Conservation (phyloP, 1,140 invertebrate genomes). For the Formica exsecta region DNA sequence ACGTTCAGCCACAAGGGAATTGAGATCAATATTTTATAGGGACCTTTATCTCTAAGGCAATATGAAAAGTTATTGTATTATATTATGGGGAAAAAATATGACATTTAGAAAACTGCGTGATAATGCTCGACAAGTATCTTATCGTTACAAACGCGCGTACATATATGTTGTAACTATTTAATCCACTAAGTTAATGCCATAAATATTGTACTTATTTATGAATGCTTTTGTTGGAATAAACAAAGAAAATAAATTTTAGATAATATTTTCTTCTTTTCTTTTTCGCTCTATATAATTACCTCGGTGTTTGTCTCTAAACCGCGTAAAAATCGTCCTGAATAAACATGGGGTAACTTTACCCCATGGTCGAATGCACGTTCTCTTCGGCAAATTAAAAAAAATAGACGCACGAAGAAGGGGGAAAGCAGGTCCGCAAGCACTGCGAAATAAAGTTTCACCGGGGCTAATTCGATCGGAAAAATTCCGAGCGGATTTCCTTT, state of each 20-base stretch:
- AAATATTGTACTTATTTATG: not conserved
- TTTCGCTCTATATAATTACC: not conserved
- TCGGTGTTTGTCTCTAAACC: conserved; percentile 39
- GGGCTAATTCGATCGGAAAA: conserved; percentile 76
- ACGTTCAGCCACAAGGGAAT: conserved; percentile 2
- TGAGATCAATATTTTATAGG: not conserved
- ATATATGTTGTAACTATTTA: not conserved
- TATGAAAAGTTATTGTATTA: conserved; percentile 3
- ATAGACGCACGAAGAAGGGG: conserved; percentile 46
- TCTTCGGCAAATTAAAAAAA: conserved; percentile 61
- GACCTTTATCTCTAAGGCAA: too few relatives aligned
- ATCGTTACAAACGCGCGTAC: not conserved
- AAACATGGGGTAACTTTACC: conserved; percentile 44
- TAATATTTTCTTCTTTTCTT: not conserved
- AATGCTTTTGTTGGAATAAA: not conserved
- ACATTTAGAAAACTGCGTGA: not conserved
- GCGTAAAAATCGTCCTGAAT: conserved; percentile 53
- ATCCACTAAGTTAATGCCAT: conserved; percentile 3
- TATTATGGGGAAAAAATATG: not conserved
- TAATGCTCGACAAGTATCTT: not conserved
- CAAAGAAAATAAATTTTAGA: not conserved
- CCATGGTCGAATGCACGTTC: conserved; percentile 9
- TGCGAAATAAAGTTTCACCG: conserved; percentile 69
- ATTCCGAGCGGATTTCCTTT: conserved; percentile 60
- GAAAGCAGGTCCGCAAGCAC: conserved; percentile 31